Evolutionary conservation across 2,888 invertebrate species (phyloP).

Genomic region (Yponomeuta malinellus): DNA sequence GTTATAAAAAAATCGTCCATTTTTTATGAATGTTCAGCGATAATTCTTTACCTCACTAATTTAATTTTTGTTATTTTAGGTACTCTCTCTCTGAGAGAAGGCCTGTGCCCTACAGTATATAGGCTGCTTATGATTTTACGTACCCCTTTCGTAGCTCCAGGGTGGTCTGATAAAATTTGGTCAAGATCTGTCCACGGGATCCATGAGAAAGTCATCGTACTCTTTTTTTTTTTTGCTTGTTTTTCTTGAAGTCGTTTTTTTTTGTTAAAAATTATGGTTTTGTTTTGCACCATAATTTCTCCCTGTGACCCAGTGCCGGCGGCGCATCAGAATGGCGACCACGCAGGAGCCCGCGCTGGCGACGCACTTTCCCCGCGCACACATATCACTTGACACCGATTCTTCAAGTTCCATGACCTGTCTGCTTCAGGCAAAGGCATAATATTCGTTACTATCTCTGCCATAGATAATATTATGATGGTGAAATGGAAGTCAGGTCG

Average conservation of each 20-base stretch:
- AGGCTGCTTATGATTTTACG: no score
- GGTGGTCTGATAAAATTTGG: no score
- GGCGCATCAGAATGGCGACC: constrained; percentile 3
- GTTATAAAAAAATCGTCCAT: no score
- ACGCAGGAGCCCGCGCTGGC: constrained; percentile 7
- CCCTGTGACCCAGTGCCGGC: not conserved
- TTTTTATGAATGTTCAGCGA: no score
- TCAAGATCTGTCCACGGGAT: no score
- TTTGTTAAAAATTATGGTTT: not conserved
- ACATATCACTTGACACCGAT: constrained; percentile 16
- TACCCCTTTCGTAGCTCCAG: no score
- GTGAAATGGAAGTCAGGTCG: not conserved
- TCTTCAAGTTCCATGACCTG: not conserved
- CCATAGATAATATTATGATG: not conserved
- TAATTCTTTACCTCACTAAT: no score
- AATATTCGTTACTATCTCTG: not conserved
- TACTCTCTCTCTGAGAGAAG: no score
- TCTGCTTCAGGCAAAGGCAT: not conserved
- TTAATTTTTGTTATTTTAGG: no score
- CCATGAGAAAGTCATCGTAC: no score
- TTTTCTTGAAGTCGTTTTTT: not conserved
- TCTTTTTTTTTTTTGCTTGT: not conserved
- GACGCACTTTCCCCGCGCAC: constrained; percentile 18
- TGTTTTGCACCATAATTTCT: not conserved
- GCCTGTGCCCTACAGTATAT: no score